Evolutionary conservation across 1,140 invertebrate genomes (phyloP).

Genomic region (Doryteuthis pealeii): DNA sequence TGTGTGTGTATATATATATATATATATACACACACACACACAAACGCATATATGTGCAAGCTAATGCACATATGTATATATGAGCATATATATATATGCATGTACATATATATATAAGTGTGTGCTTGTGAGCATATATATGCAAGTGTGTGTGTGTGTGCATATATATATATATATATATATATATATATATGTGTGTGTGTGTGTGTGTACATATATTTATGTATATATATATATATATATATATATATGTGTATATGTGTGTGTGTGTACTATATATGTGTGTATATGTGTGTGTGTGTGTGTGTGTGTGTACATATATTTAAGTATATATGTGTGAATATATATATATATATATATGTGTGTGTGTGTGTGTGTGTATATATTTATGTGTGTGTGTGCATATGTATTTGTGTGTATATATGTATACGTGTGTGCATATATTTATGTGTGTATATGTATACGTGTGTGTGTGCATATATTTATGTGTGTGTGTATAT

Average conservation of each 20-base stretch:
- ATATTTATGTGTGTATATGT: too few relatives aligned
- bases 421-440: too few relatives aligned
- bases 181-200: background rate
- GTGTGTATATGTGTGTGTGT: background rate
- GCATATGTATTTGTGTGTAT: too few relatives aligned
- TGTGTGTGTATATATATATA: too few relatives aligned
- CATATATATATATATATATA: background rate
- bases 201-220: background rate
- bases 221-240: constrained; percentile 3
- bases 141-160: background rate
- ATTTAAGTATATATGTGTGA: background rate
- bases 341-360: background rate
- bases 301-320: background rate
- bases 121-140: background rate
- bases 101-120: background rate
- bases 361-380: background rate
- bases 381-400: too few relatives aligned
- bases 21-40: background rate
- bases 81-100: background rate
- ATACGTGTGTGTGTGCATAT: too few relatives aligned
- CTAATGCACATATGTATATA: background rate
- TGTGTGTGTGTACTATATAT: too few relatives aligned
- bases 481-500: background rate
- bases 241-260: background rate
- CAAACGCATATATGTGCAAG: background rate